Evolutionary conservation across 92 coral and sea anemone genomes (phyloP).

Genomic region (Parazoanthus atlanticus): DNA sequence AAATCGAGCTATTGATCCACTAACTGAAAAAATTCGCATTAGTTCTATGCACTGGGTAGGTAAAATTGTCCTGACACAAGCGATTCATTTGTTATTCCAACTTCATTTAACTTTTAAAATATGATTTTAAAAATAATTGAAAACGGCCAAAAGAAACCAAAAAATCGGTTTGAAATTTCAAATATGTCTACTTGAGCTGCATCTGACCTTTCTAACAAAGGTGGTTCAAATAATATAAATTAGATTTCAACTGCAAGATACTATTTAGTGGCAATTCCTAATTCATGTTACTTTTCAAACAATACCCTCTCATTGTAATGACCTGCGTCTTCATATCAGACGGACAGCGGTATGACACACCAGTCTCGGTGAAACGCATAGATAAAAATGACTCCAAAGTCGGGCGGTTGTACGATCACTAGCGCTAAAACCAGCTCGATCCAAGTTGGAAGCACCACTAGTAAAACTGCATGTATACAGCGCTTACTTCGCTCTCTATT

Average conservation of each 20-base stretch:
- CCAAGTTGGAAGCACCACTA: slow-evolving; percentile 5
- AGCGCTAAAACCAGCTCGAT: neutral
- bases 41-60: neutral
- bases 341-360: neutral
- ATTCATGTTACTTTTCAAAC: neutral
- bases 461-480: neutral
- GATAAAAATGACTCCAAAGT: neutral
- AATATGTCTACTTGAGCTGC: neutral
- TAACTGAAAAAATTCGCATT: no score
- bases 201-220: neutral
- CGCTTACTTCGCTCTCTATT: neutral
- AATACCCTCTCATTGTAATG: neutral
- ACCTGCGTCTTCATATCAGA: neutral
- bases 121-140: neutral
- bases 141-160: neutral
- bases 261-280: neutral
- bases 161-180: neutral
- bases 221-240: neutral
- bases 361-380: neutral
- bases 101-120: no score
- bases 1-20: neutral
- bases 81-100: neutral
- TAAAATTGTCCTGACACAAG: neutral
- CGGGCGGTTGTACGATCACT: neutral
- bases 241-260: neutral